Conservation (phyloP, 2,113 vertebrate genomes). For the Propithecus coquereli region DNA sequence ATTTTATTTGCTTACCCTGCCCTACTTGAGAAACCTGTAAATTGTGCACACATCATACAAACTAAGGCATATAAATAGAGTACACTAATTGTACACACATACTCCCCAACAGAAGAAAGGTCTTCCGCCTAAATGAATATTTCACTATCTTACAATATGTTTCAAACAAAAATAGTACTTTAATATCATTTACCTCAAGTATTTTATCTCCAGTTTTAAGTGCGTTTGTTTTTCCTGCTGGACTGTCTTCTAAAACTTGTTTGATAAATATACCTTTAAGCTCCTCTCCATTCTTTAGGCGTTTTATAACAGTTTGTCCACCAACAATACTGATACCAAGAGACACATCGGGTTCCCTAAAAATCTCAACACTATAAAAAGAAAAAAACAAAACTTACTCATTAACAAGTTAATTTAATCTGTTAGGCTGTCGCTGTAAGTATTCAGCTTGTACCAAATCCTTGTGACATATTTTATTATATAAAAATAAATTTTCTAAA, state of each 20-base stretch:
- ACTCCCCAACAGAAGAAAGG: background rate
- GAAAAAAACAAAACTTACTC: background rate
- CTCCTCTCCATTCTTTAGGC: conserved; percentile 96
- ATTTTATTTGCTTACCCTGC: background rate
- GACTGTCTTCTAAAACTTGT: conserved; percentile 93
- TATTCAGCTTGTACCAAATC: background rate
- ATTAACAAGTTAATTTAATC: background rate
- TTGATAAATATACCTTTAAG: conserved; percentile 99
- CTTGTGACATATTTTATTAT: background rate
- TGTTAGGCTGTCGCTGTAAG: background rate
- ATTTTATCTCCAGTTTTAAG: conserved; percentile 99
- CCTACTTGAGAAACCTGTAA: background rate
- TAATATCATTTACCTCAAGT: conserved; percentile 88
- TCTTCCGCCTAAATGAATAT: background rate
- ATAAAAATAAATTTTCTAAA: conserved; percentile 17
- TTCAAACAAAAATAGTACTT: conserved; percentile 46
- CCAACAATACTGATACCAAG: conserved; percentile 99
- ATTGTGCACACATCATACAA: background rate
- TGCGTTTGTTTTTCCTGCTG: conserved; percentile 87
- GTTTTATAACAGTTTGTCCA: conserved; percentile 93
- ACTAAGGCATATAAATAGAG: background rate
- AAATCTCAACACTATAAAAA: conserved; percentile 91
- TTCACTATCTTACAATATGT: background rate
- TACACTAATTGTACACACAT: background rate
- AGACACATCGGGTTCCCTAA: conserved; percentile 87